Base-by-base conservation (phyloP, 2,888 invertebrate species). In the Euzetes globulus region DNA sequence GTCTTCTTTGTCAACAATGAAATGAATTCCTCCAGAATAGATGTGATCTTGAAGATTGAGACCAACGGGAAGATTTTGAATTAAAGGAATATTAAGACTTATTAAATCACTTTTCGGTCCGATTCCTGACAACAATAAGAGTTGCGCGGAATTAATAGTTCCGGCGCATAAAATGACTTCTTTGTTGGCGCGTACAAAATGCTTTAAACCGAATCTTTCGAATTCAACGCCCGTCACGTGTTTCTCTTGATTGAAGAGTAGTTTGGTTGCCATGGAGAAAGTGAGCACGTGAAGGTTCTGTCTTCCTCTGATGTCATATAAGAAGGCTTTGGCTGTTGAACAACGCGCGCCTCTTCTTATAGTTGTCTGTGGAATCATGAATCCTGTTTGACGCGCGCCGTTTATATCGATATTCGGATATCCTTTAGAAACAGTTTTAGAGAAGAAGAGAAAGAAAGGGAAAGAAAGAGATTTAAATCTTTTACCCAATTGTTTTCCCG, bases 191-290 rank as follows among this genome's bases (percentile, higher is more conserved):
- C 81, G 79, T 9, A 83, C 78, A 29, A 82, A 72, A 41, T 78
- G 55, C 13, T 75, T 73, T 15, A 77, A 50, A 17, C 72, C 71
- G 25, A 76, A 37, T 3, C 76, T 72, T 22, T 78, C 78, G 50
- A 79, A 79, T 55, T 78, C 73, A 6, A 79, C 77, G 4, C 76
- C 76, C 22, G 75, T 91, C 0, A 92, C 90, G n/a, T 89, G 84
- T 81, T 90, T 91, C 0, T 88, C 88, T 52, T 86, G 87, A 73
- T 92, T 89, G 80, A 91, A 87, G 22, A 90, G 85, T 0, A 89
- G 55, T 55, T 72, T 75, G 4, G 76, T 76, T 29, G 41, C 76
- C 6, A 41, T 13, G 13, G 41, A 5, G 7, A 1, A 13, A 13
- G 1, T 41, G 11, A 41, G 13, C 7, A 41, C 41, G 1, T 41